Base-by-base conservation (phyloP, 2,113 vertebrate genomes). In the Cyanoramphus novaezelandiae region DNA sequence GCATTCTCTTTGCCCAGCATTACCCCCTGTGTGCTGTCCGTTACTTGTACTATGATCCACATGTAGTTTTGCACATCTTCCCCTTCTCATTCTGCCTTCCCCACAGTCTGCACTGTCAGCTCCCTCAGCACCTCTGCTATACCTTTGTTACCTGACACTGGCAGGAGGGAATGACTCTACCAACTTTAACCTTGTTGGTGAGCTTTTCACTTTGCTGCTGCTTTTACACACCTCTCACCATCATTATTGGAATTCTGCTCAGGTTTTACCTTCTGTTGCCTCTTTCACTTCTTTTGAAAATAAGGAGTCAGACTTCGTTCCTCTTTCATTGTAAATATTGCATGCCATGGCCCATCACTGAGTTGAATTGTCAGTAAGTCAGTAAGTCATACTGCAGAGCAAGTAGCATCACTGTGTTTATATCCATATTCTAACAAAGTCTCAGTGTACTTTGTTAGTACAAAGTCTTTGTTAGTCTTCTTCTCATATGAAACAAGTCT, bases 81-180 rank as follows among this genome's bases (percentile, higher is more conserved):
- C 10, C 8, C 23, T 71, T 79, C 44, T 33, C 31, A 27, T 19
- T 5, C 13, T 2, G 1, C 1, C 0, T 35, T 74, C 19, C 29
- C 33, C 44, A 15, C 18, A 39, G 33, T 9, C 52, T 29, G 23
- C 27, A 6, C 23, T 23, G 16, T 69, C 25, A n/a, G 35, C 25
- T 69, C 31, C 14, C 14, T 65, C 49, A 43, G n/a, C 9, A n/a
- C 17, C 64, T 21, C 3, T 10, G 27, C 52, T 27, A 14, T 31
- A 37, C 9, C 12, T 63, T 53, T 81, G 35, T 35, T 60, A 10
- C 23, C 39, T 78, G 39, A n/a, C 16, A 25, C 6, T 69, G 14
- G 5, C 4, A 4, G 11, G 24, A 82, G 29, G 25, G 21, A 17
- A 65, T 18, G 44, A 8, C n/a, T 53, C 44, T 62, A 10, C 11